phyloP scores from a whole-genome alignment of 2,113 vertebrate genomes.

The Syngnathoides biaculeatus region DNA sequence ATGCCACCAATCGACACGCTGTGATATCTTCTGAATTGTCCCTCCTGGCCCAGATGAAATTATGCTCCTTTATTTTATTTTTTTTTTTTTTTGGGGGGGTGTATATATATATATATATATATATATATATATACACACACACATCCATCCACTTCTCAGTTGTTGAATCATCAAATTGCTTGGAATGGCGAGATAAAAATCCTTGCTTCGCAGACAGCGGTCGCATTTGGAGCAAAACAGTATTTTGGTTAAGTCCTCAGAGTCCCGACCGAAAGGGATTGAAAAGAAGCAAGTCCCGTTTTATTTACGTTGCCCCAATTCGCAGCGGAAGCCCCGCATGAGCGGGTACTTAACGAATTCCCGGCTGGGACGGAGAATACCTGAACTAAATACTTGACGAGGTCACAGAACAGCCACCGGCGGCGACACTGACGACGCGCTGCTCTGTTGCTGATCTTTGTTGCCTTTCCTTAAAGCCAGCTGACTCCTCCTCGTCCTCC shows the following conservation, averaged over 20 bases:
- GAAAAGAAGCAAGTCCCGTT: too few relatives aligned
- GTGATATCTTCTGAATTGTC: slow-evolving; percentile 17
- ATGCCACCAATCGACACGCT: slow-evolving; percentile 11
- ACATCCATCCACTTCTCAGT: not conserved
- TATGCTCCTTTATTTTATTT: not conserved
- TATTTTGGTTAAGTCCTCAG: too few relatives aligned
- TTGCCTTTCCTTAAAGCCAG: slow-evolving; percentile 99
- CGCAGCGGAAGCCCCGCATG: too few relatives aligned
- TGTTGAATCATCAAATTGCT: not conserved
- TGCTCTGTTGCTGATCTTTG: slow-evolving; percentile 88
- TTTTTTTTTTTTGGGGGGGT: not conserved
- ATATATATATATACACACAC: too few relatives aligned
- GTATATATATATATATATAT: too few relatives aligned
- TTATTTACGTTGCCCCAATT: too few relatives aligned
- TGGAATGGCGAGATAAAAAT: not conserved
- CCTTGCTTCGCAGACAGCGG: not conserved
- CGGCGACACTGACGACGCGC: slow-evolving; percentile 24
- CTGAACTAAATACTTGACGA: too few relatives aligned
- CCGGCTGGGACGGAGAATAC: too few relatives aligned
- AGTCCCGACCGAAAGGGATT: too few relatives aligned
- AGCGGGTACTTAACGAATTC: too few relatives aligned
- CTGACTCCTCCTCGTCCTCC: slow-evolving; percentile 86
- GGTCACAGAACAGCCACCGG: too few relatives aligned
- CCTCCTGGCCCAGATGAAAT: slow-evolving; percentile 21
- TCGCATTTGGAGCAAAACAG: too few relatives aligned